Percentiles rank a stretch among this genome's conserved stretches.
These are phyloP conservation scores for Myrmecophaga tridactyla DNA, from an alignment of 2,113 vertebrate species.

Conservation along the genomic window DNA sequence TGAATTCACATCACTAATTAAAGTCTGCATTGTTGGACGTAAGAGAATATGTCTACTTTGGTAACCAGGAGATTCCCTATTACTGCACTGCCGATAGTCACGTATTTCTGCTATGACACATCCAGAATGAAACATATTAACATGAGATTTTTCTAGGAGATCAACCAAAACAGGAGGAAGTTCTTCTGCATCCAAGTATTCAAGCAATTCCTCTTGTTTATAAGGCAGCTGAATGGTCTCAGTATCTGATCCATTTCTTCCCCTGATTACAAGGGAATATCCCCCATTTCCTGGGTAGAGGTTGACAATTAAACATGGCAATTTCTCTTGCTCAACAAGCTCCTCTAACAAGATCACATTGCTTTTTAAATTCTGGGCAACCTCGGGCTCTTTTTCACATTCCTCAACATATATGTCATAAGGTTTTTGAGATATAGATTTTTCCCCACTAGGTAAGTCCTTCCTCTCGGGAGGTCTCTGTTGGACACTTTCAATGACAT, in stretches of 20 bases:
- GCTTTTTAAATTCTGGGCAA: slow-evolving; percentile 91
- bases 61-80: no score
- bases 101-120: slow-evolving; percentile 96
- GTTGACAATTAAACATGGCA: slow-evolving; percentile 93
- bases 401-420: slow-evolving; percentile 96
- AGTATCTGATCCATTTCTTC: slow-evolving; percentile 90
- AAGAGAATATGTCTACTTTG: no score
- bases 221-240: slow-evolving; percentile 94
- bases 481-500: slow-evolving; percentile 91
- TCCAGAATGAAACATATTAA: slow-evolving; percentile 95
- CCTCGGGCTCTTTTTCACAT: slow-evolving; percentile 94
- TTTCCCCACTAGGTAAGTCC: slow-evolving; percentile 85
- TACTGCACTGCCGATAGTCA: slow-evolving; percentile 84
- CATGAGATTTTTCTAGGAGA: slow-evolving; percentile 92
- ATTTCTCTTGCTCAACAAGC: slow-evolving; percentile 91
- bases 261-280: slow-evolving; percentile 96
- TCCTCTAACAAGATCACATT: slow-evolving; percentile 97
- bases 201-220: slow-evolving; percentile 89
- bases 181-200: slow-evolving; percentile 95
- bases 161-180: slow-evolving; percentile 94
- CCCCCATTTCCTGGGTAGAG: slow-evolving; percentile 94
- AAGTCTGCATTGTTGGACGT: no score
- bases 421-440: slow-evolving; percentile 94
- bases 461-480: slow-evolving; percentile 90
- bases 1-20: no score